Percentiles rank a stretch among this genome's conserved stretches.
Conservation (phyloP, 2,888 invertebrate genomes). For the Fragum sueziense region DNA sequence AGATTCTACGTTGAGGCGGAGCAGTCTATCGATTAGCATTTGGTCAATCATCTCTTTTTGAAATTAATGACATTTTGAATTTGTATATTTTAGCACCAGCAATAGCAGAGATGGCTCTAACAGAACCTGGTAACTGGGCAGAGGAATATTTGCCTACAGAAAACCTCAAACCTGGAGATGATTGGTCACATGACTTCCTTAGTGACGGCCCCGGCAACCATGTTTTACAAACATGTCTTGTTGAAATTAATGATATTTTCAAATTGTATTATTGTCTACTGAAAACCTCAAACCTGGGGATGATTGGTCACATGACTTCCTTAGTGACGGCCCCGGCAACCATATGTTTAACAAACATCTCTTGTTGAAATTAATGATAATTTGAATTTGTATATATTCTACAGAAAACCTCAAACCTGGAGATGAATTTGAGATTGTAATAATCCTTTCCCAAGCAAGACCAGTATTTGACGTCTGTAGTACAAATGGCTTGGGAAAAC, state of each 20-base stretch:
- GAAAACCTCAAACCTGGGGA: slow-evolving; percentile 61
- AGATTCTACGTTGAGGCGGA: no score
- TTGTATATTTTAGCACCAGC: no score
- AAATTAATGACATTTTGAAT: slow-evolving; percentile 79
- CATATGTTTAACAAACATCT: slow-evolving; percentile 73
- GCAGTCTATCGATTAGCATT: no score
- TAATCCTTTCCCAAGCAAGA: no score
- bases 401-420: slow-evolving; percentile 62
- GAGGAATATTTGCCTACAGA: slow-evolving; percentile 79
- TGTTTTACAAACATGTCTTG: neutral
- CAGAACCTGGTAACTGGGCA: slow-evolving; percentile 77
- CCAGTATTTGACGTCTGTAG: no score
- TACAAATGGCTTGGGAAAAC: no score
- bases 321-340: slow-evolving; percentile 47
- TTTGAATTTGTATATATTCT: no score
- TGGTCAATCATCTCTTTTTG: slow-evolving; percentile 80
- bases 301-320: slow-evolving; percentile 75
- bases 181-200: slow-evolving; percentile 75
- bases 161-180: slow-evolving; percentile 56
- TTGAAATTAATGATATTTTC: neutral
- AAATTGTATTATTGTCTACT: slow-evolving; percentile 32
- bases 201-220: slow-evolving; percentile 42
- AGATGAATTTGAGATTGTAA: no score
- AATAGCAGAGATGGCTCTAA: slow-evolving; percentile 79
- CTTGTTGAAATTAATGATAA: slow-evolving; percentile 81